A percentile compares a stretch with the other conserved stretches of the same genome.
These are phyloP conservation scores for Hemiscyllium ocellatum DNA, from an alignment of 2,113 vertebrate genomes.

Conservation along the genomic window DNA sequence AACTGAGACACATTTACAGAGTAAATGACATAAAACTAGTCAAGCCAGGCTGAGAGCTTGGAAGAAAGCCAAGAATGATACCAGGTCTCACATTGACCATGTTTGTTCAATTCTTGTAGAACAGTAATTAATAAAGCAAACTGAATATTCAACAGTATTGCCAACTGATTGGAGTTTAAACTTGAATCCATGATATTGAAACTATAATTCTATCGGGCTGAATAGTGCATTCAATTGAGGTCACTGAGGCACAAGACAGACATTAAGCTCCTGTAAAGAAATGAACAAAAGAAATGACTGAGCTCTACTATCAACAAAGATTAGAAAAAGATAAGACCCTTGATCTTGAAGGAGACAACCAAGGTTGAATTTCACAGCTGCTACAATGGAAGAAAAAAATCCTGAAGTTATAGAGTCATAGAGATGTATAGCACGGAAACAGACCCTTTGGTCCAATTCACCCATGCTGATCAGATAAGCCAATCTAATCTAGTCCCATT, in stretches of 20 bases:
- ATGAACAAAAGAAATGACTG: background rate
- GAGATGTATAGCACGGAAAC: too few species aligned
- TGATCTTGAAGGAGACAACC: background rate
- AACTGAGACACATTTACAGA: background rate
- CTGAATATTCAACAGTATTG: background rate
- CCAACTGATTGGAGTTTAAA: background rate
- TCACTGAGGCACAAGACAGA: background rate
- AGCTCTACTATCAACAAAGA: background rate
- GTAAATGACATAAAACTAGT: background rate
- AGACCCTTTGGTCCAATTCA: too few species aligned
- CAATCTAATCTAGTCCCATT: too few species aligned
- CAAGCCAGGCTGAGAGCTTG: background rate
- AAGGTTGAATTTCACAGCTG: background rate
- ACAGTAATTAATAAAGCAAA: background rate
- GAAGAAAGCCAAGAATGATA: slow-evolving; percentile 1
- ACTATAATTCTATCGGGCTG: background rate
- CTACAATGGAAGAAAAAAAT: background rate
- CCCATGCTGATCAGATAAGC: too few species aligned
- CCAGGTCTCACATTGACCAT: background rate
- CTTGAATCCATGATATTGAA: background rate
- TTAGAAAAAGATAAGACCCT: background rate
- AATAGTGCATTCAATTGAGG: background rate
- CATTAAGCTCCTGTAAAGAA: background rate
- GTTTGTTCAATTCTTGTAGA: background rate
- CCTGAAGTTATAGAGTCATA: too few species aligned